Evolutionary conservation across 2,113 vertebrate species (phyloP), one percentile per base, ranked within the genome.

Genomic region (Gymnorhina tibicen): DNA sequence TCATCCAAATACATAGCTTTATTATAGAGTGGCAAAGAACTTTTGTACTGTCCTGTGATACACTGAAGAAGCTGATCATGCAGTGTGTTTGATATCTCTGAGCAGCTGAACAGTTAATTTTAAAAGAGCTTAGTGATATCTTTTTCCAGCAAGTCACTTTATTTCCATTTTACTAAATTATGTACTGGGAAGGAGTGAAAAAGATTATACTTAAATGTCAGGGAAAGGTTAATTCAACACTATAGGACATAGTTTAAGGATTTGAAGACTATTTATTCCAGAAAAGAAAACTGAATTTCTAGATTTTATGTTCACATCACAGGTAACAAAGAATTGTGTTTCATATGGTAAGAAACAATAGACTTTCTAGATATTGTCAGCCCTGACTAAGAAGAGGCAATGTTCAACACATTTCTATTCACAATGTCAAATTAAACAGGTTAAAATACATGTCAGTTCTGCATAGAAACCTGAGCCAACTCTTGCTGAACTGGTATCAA

Each of bases 151-250:
- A 92, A 92, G 41, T 11, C 41, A 89, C 85, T 96, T 91, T 13
- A 92, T 92, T 96, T 82, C 82, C 66, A 95, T 97, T 95, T 95
- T 91, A 93, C 89, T 96, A 96, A 97, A 94, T 96, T 92, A 96
- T 89, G 92, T 96, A 91, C 96, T 95, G 89, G 44, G 83, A 97
- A 83, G 19, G 35, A 95, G 68, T 76, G 68, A 82, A 93, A 95
- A 97, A 93, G 41, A 93, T 95, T 97, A 87, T 80, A 87, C 44
- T 87, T 93, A 97, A 97, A 96, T 98, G 80, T 96, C 97, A 97
- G 60, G 39, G 86, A 98, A 97, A 98, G 70, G 86, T 97, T 97
- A 98, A 97, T 96, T 96, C 89, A 94, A 92, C 95, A 89, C 63
- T 94, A 69, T 26, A 87, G 68, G 55, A 69, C 69, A 81, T 22